Conservation (phyloP, 1,140 invertebrate species). For the Bilobella aurantiaca region DNA sequence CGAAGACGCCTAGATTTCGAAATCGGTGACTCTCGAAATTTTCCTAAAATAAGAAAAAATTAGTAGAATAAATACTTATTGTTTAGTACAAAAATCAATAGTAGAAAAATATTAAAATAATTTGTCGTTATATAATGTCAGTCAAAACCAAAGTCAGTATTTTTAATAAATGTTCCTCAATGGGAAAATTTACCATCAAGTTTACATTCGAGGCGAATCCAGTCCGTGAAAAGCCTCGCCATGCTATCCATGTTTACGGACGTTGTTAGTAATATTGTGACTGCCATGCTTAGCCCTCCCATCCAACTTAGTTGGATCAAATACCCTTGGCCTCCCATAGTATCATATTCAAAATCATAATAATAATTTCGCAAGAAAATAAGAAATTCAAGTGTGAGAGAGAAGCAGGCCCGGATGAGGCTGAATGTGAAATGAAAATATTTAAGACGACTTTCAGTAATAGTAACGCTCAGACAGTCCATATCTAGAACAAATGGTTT, state of each 20-base stretch:
- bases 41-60: no score
- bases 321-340: background rate
- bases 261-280: background rate
- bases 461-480: background rate
- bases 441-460: background rate
- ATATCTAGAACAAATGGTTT: background rate
- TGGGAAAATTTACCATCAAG: conserved; percentile 1
- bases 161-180: no score
- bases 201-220: background rate
- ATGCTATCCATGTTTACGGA: background rate
- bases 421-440: background rate
- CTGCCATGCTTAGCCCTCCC: background rate
- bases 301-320: background rate
- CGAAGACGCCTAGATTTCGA: background rate
- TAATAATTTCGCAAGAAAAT: background rate
- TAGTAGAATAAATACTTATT: no score
- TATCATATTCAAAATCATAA: background rate
- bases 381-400: background rate
- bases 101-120: no score
- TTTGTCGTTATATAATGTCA: no score
- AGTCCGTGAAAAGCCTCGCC: background rate
- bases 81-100: no score
- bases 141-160: no score
- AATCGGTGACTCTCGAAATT: background rate
- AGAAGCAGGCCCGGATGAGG: background rate